Evolutionary conservation across 2,888 invertebrate species (phyloP), one percentile per base, ranked within the genome.

Genomic region (Neoaliturus tenellus): DNA sequence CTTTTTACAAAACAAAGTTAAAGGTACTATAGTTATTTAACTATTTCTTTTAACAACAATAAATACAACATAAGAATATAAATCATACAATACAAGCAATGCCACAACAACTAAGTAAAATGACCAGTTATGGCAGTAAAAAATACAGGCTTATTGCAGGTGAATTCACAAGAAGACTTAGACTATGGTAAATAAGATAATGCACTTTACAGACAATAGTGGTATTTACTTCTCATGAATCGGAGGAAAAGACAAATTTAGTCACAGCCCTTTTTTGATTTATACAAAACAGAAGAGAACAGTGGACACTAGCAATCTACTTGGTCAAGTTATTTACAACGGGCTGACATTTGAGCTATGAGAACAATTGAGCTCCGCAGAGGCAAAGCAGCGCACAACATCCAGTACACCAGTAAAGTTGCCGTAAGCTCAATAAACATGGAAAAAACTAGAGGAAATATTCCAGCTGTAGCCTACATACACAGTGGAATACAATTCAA

Each of bases 241-340:
- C 48, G 2, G 28, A 41, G 39, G 41, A 39, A 73, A n/a, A 48
- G 48, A 44, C 25, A 75, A 75, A 28, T 75, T 75, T 75, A 44
- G 75, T 81, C 81, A 81, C 81, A 81, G 81, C 81, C 81, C 81
- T 81, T 23, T 75, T 81, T 81, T 81, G 81, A 69, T 81, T 81
- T 81, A 69, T 44, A 75, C 75, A 75, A n/a, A 75, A 44, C 23
- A 14, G 31, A 75, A 2, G 39, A 71, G 33, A 71, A 23, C 41
- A 28, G 20, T 44, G 28, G 31, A 48, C n/a, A 1, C 75, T 75
- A 75, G 75, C 75, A 39, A 14, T 28, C 75, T 75, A 75, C 39
- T 75, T 48, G 75, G 75, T 48, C 48, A 17, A 17, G 35, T 75
- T 75, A 75, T 75, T 14, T 75, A 75, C 75, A 75, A 71, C 48